Base-by-base conservation (phyloP, 2,797 vertebrate species). In the Lophius americanus region DNA sequence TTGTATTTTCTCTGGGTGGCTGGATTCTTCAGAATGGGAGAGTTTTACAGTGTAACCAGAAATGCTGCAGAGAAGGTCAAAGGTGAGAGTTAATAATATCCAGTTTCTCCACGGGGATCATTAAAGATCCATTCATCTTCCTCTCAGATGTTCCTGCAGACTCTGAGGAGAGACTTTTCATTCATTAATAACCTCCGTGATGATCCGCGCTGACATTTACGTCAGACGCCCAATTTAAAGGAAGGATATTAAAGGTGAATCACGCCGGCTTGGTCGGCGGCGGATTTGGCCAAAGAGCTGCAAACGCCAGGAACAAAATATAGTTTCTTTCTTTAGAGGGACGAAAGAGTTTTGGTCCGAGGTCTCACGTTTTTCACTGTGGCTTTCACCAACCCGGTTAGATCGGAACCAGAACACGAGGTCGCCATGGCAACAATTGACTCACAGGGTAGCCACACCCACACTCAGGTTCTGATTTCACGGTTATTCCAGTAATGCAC, bases 141-240 rank as follows among this genome's bases (percentile, higher is more conserved):
- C 53, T 9, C 38, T 38, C 46, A 51, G 65, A 64, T 60, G 51
- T 60, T 41, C 53, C 68, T 23, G 68, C 74, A 50, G 36, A 57
- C 32, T 13, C 38, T 70, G 60, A 72, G 69, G 51, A 74, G 66
- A 62, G 51, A 37, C 39, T 11, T 61, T 69, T 75, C 46, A 76
- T 83, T 68, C 75, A 70, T 79, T 68, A 68, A 71, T 69, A 69
- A 53, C 63, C 54, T 64, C 60, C 62, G 13, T 41, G 48, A 71
- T 82, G 81, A 86, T 83, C 75, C 57, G 61, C 32, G 9, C 39
- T 84, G 83, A 76, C 79, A 80, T 85, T 87, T 80, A 65, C 53
- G 68, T 48, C 75, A 46, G 62, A n/a, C 52, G 10, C 35, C 0
- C 5, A 12, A 59, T 53, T 59, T 48, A 3, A 48, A 54, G 55